Percentiles rank a stretch among this genome's conserved stretches.
These are phyloP conservation scores for Folsomia manolachei DNA, from an alignment of 2,888 invertebrate genomes.

Conservation along the genomic window DNA sequence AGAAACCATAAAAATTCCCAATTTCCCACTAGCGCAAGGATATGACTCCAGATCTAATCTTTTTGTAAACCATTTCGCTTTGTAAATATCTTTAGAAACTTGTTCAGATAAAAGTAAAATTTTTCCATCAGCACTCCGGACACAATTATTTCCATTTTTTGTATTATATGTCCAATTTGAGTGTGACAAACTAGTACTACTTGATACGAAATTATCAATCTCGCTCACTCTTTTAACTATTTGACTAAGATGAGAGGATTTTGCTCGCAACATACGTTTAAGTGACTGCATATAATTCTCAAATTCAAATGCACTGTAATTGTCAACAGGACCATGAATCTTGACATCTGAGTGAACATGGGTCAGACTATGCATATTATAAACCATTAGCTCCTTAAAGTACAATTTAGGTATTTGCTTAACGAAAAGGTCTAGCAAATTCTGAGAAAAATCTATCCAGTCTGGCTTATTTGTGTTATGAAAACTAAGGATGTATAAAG, in stretches of 20 bases:
- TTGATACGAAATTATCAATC: too few relatives aligned
- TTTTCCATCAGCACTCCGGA: too few relatives aligned
- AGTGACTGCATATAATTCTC: conserved; percentile 48
- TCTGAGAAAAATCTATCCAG: conserved; percentile 39
- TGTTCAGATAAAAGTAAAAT: too few relatives aligned
- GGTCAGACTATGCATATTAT: conserved; percentile 50
- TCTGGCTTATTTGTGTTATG: neutral
- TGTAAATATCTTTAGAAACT: too few relatives aligned
- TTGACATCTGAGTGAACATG: conserved; percentile 49
- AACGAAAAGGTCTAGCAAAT: conserved; percentile 46
- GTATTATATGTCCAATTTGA: too few relatives aligned
- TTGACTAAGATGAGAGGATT: conserved; percentile 21
- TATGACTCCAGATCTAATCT: too few relatives aligned
- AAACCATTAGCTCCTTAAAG: conserved; percentile 41
- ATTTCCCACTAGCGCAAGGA: too few relatives aligned
- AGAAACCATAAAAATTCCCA: too few relatives aligned
- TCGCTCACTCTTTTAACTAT: conserved; percentile 27
- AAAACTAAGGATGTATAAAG: conserved; percentile 25
- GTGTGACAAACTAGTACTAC: too few relatives aligned
- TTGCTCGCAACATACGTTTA: conserved; percentile 30
- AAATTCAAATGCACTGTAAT: conserved; percentile 45
- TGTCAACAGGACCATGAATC: conserved; percentile 40
- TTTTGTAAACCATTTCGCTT: too few relatives aligned
- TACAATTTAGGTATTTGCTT: conserved; percentile 40
- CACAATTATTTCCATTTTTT: too few relatives aligned